Base-by-base conservation (phyloP, 2,797 vertebrate species). In the Babyrousa celebensis region DNA sequence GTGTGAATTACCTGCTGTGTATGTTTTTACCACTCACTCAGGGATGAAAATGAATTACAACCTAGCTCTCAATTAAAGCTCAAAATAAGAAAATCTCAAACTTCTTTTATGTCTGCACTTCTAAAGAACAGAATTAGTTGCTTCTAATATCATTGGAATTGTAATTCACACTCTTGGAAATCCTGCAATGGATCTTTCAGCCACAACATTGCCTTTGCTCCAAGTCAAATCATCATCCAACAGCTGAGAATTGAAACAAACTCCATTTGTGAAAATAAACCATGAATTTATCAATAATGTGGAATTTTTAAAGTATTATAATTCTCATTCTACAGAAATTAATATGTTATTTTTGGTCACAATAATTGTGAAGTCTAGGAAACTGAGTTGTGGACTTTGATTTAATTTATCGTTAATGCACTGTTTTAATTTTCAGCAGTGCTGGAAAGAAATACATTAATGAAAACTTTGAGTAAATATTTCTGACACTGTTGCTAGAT, bases 1-100 rank as follows among this genome's bases (percentile, higher is more conserved):
- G 99, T 99, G 99, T 98, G 99, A 99, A 99, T 99, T 99, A 99
- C 99, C 99, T 99, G 99, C 99, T 99, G 99, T 99, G 99, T 99
- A 99, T 99, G 99, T 99, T 99, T 99, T 99, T 99, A 98, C 99
- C 99, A 99, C 99, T 98, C 99, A 98, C 99, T 99, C 99, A 99
- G 98, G 99, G 98, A 99, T 98, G 99, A 98, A 99, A 99, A 99
- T 99, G 99, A 99, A 98, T 98, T 99, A 99, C 98, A 98, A 98
- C 98, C 98, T 97, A 97, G 96, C 98, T 98, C 98, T 98, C 99
- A 99, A 99, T 99, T 99, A 99, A 99, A 99, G 98, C 98, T 95
- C 67, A 95, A 98, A 98, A 99, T 98, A 98, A 98, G 98, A 98
- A 98, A 98, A 98, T 96, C 98, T 98, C 98, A 98, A 98, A 98